Evolutionary conservation across 2,797 vertebrate genomes (phyloP), one percentile per base, ranked within the genome.

Genomic region (Varecia variegata): DNA sequence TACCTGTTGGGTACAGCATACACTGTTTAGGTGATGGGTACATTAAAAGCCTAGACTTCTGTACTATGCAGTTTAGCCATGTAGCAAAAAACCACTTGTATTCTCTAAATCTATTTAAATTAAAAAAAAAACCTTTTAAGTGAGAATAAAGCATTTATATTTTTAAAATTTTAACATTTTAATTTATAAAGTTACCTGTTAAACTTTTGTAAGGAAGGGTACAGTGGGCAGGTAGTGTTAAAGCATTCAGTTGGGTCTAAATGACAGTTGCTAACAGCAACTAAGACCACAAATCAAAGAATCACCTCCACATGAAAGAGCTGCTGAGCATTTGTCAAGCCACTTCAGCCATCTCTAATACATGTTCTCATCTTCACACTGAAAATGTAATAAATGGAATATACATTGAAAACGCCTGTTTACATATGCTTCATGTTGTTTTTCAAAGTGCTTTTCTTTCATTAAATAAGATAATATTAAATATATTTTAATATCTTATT

Each of bases 101-200:
- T 14, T 30, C 30, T 13, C 30, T 32, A 7, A 62, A 62, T 62
- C 30, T 62, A 62, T 62, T 62, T 32, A 32, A 32, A 62, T 32
- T 56, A 10, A 56, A 56, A 23, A 45, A 45, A 62, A 32, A 77
- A 81, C 84, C 7, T 79, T 88, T 56, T 82, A 88, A 56, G 2
- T 82, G 25, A 94, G 7, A 27, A 81, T 81, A 45, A 90, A 35
- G 12, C 10, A 84, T 38, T 76, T 14, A 40, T 11, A 30, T 45
- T 58, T 58, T 58, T 58, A n/a, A 45, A 38, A 30, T 81, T 90
- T 80, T 58, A 54, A 20, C 40, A 45, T 56, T 47, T 68, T 58
- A 82, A 58, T 68, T 56, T 92, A n/a, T 89, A 60, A 95, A 97
- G 21, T 71, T 86, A 62, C 7, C 76, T 35, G 8, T 71, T 88